These are phyloP conservation scores for Xenotilapia caudafasciata DNA, from an alignment of 2,113 vertebrate species.

Conservation along the genomic window DNA sequence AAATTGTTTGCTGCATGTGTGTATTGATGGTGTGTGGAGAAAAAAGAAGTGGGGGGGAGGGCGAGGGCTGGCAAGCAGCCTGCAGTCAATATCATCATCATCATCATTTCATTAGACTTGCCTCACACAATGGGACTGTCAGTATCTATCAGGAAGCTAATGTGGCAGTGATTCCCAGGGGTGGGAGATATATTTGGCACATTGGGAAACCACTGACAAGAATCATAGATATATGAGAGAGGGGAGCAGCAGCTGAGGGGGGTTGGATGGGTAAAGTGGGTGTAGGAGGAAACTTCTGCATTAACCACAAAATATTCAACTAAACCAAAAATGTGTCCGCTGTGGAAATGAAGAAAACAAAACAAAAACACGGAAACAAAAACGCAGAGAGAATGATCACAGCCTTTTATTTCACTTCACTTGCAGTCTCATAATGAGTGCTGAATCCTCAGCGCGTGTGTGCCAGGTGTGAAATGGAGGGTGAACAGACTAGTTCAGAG, in stretches of 20 bases:
- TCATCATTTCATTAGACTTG: constrained; percentile 66
- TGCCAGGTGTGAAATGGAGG: constrained; percentile 36
- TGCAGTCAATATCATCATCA: constrained; percentile 57
- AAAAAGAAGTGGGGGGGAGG: background rate
- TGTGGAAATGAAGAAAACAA: background rate
- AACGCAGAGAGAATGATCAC: background rate
- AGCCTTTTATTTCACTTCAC: constrained; percentile 3
- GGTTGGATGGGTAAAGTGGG: background rate
- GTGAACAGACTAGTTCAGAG: constrained; percentile 17
- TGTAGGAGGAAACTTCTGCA: background rate
- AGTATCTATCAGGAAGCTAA: constrained; percentile 66
- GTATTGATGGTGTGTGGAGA: background rate
- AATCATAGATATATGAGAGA: constrained; percentile 10
- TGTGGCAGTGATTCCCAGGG: constrained; percentile 62
- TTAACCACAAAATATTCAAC: background rate
- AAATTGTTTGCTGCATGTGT: background rate
- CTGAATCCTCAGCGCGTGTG: background rate
- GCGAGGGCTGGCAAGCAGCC: constrained; percentile 22
- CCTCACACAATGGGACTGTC: constrained; percentile 57
- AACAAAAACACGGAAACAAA: background rate
- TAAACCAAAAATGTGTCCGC: background rate
- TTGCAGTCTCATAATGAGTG: background rate
- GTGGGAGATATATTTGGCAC: constrained; percentile 45
- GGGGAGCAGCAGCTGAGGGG: background rate
- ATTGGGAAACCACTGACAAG: constrained; percentile 31